Base-by-base conservation (phyloP, 2,113 vertebrate genomes). In the Raja brachyura region DNA sequence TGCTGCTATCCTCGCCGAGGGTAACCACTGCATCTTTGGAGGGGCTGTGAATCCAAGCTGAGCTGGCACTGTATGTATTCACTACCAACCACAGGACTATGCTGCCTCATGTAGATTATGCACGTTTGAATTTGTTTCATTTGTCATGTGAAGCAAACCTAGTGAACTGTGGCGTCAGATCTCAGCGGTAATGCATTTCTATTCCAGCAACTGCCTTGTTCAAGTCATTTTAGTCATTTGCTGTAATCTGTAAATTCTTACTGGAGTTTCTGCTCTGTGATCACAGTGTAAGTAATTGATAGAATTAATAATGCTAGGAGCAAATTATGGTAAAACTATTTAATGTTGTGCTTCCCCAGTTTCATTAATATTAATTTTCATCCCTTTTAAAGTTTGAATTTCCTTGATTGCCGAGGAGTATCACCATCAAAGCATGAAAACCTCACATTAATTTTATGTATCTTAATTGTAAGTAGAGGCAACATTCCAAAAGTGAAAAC, bases 311-410 rank as follows among this genome's bases (percentile, higher is more conserved):
- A 92, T 92, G 68, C 90, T 73, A 14, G 68, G 48, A 92, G 90
- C 90, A 92, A 92, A 92, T 92, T 92, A 92, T 92, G 90, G 90
- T 73, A 74, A 92, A 92, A 92, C 90, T 92, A 70, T 92, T 92
- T 92, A 92, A 92, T 74, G 90, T 92, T 48, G 90, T 92, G 90
- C 66, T 73, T 92, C 90, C 90, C 90, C 90, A 92, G 90, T 92
- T 92, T 92, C 90, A 92, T 92, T 92, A 92, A 92, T 92, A 92
- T 92, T 92, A 92, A 92, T 92, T 92, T 92, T 33, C 90, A 86
- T 54, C 90, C 90, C 68, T 92, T 73, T 92, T 54, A 92, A 92
- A 92, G 90, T 92, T 92, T 92, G 90, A 73, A 92, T 92, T 73
- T 92, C 68, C 90, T 92, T 92, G 90, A 92, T 92, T 92, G 90